Evolutionary conservation across 2,113 vertebrate genomes (phyloP).

Genomic region (Manacus vitellinus): DNA sequence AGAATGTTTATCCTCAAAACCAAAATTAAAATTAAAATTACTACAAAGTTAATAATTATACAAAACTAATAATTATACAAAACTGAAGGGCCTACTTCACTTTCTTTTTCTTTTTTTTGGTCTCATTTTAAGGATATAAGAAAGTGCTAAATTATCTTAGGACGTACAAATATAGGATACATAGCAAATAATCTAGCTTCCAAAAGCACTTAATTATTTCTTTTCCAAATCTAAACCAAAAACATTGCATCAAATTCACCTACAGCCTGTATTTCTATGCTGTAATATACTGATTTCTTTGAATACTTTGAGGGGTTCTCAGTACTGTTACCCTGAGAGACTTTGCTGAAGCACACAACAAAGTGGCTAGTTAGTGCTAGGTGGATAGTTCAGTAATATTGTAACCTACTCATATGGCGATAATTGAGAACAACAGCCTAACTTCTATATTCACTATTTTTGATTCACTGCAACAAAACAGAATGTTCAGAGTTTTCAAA

Average conservation of each 20-base stretch:
- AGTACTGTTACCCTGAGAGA: background rate
- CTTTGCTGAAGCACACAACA: background rate
- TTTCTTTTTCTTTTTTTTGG: background rate
- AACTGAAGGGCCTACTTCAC: background rate
- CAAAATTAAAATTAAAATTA: background rate
- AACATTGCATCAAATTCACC: background rate
- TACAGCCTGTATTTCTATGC: background rate
- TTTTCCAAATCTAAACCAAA: background rate
- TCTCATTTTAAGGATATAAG: background rate
- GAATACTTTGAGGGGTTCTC: background rate
- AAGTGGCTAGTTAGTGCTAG: background rate
- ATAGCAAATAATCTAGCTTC: background rate
- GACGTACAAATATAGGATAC: background rate
- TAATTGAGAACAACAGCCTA: background rate
- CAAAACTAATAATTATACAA: background rate
- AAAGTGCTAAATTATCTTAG: background rate
- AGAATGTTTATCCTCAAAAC: background rate
- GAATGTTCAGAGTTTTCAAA: background rate
- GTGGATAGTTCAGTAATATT: background rate
- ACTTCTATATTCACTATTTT: background rate
- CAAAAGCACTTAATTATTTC: fast-evolving
- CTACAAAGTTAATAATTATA: background rate
- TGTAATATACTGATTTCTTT: background rate
- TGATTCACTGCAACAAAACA: background rate
- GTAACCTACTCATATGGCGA: background rate